phyloP scores from a whole-genome alignment of 2,888 invertebrate species.

The Crocallis elinguaria region DNA sequence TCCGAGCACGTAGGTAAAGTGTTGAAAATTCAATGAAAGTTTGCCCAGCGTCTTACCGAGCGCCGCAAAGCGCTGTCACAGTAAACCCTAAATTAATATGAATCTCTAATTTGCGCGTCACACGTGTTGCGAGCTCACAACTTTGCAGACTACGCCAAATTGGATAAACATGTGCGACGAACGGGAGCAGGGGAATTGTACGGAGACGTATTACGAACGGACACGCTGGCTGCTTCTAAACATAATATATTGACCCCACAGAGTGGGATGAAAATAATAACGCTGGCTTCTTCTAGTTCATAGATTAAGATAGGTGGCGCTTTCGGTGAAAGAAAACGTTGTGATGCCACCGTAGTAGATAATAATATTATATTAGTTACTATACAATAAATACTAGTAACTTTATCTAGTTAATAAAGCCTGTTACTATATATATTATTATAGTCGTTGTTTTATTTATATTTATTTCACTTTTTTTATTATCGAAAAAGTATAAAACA shows the following conservation, averaged over 20 bases:
- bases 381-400: too few relatives aligned
- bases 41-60: conserved; percentile 56
- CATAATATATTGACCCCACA: background rate
- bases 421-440: too few relatives aligned
- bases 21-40: conserved; percentile 57
- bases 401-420: too few relatives aligned
- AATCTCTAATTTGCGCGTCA: conserved; percentile 82
- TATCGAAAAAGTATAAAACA: too few relatives aligned
- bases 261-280: too few relatives aligned
- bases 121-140: conserved; percentile 82
- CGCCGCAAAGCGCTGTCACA: conserved; percentile 64
- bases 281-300: too few relatives aligned
- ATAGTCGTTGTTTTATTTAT: too few relatives aligned
- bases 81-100: conserved; percentile 81
- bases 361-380: too few relatives aligned
- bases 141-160: conserved; percentile 83
- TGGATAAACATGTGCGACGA: conserved; percentile 81
- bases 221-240: conserved; percentile 10
- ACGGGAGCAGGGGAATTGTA: conserved; percentile 51
- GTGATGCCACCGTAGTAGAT: too few relatives aligned
- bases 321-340: too few relatives aligned
- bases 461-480: too few relatives aligned
- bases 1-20: conserved; percentile 51
- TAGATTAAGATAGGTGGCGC: too few relatives aligned
- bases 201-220: conserved; percentile 35